These are phyloP conservation scores for Himalopsyche tibetana DNA, from an alignment of 2,888 invertebrate species.

Conservation along the genomic window DNA sequence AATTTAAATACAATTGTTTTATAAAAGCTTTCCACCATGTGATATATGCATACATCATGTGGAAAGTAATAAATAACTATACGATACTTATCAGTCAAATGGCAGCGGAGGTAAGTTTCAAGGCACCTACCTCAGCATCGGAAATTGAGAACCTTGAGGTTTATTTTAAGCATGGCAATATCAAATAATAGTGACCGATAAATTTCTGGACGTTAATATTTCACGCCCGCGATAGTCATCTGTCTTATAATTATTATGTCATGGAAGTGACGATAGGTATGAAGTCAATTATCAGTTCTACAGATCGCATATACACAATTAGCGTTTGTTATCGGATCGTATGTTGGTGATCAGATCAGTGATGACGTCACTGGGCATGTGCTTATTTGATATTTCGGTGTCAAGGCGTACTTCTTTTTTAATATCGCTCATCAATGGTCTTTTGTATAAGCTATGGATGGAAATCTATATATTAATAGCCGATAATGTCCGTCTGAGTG, in stretches of 20 bases:
- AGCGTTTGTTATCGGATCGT: not conserved
- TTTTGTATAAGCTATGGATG: not conserved
- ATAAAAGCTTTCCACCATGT: not conserved
- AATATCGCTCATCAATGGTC: not conserved
- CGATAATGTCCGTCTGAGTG: too few species aligned
- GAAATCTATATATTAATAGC: too few species aligned
- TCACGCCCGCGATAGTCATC: not conserved
- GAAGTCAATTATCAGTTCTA: not conserved
- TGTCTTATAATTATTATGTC: not conserved
- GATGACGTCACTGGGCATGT: not conserved
- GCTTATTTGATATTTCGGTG: not conserved
- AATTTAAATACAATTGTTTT: not conserved
- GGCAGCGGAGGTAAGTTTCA: too few species aligned
- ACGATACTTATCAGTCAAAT: not conserved
- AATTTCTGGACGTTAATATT: conserved; percentile 4
- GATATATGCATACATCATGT: not conserved
- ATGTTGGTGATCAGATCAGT: not conserved
- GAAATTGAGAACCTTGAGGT: not conserved
- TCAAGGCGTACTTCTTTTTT: conserved; percentile 6
- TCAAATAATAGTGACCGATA: not conserved
- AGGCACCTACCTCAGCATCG: too few species aligned
- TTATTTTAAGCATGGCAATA: not conserved
- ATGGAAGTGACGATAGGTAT: not conserved
- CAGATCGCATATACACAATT: not conserved
- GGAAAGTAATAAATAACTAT: not conserved